A percentile compares a stretch with the other conserved stretches of the same genome.
Conservation (phyloP, 1,140 invertebrate species). For the Leptopilina boulardi region DNA sequence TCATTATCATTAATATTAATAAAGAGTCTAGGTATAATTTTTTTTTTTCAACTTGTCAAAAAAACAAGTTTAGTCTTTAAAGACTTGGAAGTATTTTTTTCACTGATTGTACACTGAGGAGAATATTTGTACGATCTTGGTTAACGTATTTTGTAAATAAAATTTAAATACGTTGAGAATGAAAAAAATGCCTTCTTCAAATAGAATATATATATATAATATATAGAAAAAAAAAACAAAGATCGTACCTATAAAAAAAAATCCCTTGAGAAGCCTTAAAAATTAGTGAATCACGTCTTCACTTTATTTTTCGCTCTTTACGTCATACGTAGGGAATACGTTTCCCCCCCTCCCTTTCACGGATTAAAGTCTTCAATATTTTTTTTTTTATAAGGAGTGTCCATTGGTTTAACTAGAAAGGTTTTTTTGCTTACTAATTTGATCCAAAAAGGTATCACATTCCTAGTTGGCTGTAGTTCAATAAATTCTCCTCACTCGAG, state of each 20-base stretch:
- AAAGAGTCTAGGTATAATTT: not conserved
- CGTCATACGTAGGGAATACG: not conserved
- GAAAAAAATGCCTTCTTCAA: not conserved
- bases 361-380: constrained; percentile 33
- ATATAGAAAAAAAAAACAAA: constrained; percentile 11
- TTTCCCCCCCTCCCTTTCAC: not conserved
- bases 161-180: constrained; percentile 12
- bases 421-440: constrained; percentile 57
- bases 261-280: constrained; percentile 30
- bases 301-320: constrained; percentile 19
- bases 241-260: not conserved
- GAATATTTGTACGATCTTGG: constrained; percentile 20
- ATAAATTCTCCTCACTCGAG: constrained; percentile 60
- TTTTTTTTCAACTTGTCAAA: not conserved
- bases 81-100: constrained; percentile 36
- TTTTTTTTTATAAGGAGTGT: not conserved
- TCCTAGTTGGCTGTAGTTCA: constrained; percentile 65
- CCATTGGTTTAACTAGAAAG: constrained; percentile 53
- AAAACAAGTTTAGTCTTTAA: constrained; percentile 28
- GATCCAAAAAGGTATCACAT: constrained; percentile 63
- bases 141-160: constrained; percentile 21
- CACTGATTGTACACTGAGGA: constrained; percentile 42
- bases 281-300: constrained; percentile 39
- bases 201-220: constrained; percentile 11
- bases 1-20: not conserved